Evolutionary conservation across 2,888 invertebrate species (phyloP).

Genomic region (Campoletis raptor): DNA sequence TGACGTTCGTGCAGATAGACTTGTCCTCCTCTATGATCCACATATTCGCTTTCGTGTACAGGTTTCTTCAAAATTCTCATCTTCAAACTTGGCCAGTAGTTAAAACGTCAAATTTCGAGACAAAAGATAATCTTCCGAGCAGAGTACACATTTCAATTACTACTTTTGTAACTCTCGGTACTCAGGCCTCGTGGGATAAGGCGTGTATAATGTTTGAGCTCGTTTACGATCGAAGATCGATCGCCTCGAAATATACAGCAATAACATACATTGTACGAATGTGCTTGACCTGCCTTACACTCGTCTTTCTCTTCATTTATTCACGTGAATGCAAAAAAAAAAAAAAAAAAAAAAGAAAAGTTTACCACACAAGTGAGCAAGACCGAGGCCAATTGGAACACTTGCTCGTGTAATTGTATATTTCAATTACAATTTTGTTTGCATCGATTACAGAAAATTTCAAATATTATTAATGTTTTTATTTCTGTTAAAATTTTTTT

Average conservation of each 20-base stretch:
- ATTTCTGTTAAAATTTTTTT: no score
- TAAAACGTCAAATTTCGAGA: background rate
- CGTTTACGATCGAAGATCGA: conserved; percentile 19
- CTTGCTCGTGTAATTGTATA: background rate
- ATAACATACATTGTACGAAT: background rate
- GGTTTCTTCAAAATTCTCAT: background rate
- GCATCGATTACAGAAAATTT: background rate
- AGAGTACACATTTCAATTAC: background rate
- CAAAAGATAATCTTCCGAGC: background rate
- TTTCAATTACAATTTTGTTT: background rate
- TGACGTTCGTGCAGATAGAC: conserved; percentile 44
- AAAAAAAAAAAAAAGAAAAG: background rate
- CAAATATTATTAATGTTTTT: background rate
- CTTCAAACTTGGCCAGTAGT: background rate
- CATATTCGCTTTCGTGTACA: background rate
- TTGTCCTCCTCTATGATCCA: conserved; percentile 3
- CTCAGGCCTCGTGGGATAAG: background rate
- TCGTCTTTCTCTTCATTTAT: background rate
- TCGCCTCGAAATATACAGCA: conserved; percentile 17
- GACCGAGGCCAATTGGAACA: conserved; percentile 9
- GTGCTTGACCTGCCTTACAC: conserved; percentile 3
- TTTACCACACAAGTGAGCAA: background rate
- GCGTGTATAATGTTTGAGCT: conserved; percentile 1
- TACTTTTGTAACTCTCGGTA: background rate
- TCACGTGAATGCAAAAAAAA: conserved; percentile 8